Evolutionary conservation across 2,797 vertebrate genomes (phyloP), one percentile per base, ranked within the genome.

Genomic region (Cheirogaleus major): DNA sequence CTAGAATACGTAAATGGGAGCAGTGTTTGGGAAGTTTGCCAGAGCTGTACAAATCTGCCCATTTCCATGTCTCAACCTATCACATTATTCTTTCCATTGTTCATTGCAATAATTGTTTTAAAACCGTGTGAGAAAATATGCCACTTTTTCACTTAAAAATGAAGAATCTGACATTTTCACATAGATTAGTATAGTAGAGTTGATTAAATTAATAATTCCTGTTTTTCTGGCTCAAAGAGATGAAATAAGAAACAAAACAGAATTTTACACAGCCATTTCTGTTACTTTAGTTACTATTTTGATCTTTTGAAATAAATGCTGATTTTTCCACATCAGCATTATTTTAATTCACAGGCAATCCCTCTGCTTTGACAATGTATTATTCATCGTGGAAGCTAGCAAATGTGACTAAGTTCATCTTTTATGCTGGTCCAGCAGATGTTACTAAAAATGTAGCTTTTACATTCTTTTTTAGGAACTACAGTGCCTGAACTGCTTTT

Each of bases 351-450:
- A 72, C 20, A 89, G 18, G n/a, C 59, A 79, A 45, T 80, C 12
- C 45, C 41, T 91, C 27, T 89, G 32, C 52, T 80, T 83, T 95
- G 41, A 81, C 43, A 57, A 27, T 55, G 1, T 6, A 78, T 93
- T 50, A 89, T 52, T 93, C 61, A 89, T 83, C 7, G 1, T 9
- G 65, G 18, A 96, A 76, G 25, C 52, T 30, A 57, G n/a, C 50
- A 96, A 89, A 89, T 45, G 35, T 17, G 14, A 90, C 63, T 55
- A 81, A 93, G 23, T 79, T 72, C 17, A 61, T 79, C 35, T 92
- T 94, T 96, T 93, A 91, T 87, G 35, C 43, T 95, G 70, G 78
- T 91, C 59, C 59, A 87, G 59, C 22, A 92, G 72, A 93, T 76
- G 14, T 55, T 85, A 70, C 65, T 82, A 83, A 90, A 90, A 97